These are phyloP conservation scores for Oreotrochilus melanogaster DNA, from an alignment of 2,113 vertebrate species.

Conservation along the genomic window DNA sequence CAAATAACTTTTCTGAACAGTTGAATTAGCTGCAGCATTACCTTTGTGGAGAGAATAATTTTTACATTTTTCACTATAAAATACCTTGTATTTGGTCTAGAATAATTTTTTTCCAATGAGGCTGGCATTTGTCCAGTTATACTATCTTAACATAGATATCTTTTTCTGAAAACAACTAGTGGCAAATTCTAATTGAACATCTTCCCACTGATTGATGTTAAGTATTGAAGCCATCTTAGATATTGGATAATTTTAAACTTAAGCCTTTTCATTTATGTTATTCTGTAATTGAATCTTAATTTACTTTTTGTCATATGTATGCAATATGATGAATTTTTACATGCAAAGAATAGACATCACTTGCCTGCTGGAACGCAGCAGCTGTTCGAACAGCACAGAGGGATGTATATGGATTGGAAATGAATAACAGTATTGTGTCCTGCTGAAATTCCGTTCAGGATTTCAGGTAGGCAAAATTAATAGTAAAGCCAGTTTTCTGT, in stretches of 20 bases:
- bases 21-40: not conserved
- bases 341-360: not conserved
- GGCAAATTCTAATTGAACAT: not conserved
- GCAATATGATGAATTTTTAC: not conserved
- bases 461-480: not conserved
- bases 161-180: not conserved
- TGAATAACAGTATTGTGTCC: not conserved
- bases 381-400: not conserved
- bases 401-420: not conserved
- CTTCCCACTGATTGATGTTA: not conserved
- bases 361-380: conserved; percentile 4
- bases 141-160: not conserved
- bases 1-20: not conserved
- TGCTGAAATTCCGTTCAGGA: not conserved
- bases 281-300: not conserved
- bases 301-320: not conserved
- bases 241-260: not conserved
- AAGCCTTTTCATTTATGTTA: not conserved
- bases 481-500: not conserved
- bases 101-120: not conserved
- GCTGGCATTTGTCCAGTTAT: not conserved
- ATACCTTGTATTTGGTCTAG: not conserved
- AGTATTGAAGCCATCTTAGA: not conserved
- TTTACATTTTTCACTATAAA: not conserved
- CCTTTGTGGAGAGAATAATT: not conserved